phyloP scores from a whole-genome alignment of 2,888 invertebrate genomes.

The Seira ritae region DNA sequence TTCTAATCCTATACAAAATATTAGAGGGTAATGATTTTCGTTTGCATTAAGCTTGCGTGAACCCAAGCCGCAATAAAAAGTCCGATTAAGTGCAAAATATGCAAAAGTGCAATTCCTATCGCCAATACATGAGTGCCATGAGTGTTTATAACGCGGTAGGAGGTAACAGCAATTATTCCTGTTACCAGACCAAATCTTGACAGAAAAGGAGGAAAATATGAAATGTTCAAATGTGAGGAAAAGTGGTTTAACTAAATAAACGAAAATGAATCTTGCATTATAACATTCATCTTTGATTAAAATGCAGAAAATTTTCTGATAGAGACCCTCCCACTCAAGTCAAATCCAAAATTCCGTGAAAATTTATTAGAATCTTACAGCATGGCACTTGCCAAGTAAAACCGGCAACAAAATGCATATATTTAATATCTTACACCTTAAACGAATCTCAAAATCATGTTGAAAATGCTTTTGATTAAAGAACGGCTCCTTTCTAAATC shows the following conservation, averaged over 20 bases:
- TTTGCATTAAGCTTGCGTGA: not conserved
- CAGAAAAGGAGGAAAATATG: not conserved
- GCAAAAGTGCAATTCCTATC: not conserved
- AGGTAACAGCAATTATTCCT: slow-evolving; percentile 35
- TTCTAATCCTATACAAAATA: not conserved
- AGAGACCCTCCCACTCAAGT: slow-evolving; percentile 27
- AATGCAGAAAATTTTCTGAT: slow-evolving; percentile 4
- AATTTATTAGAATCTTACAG: too few species aligned
- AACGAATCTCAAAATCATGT: too few species aligned
- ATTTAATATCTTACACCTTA: too few species aligned
- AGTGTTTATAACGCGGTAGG: slow-evolving; percentile 11
- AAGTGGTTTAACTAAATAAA: slow-evolving; percentile 34
- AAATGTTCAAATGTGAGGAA: slow-evolving; percentile 41
- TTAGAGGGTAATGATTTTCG: not conserved
- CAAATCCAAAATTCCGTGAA: too few species aligned
- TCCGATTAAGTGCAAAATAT: not conserved
- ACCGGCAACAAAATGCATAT: not conserved
- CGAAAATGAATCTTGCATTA: not conserved
- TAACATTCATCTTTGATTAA: slow-evolving; percentile 12
- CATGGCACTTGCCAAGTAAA: slow-evolving; percentile 1
- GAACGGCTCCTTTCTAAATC: too few species aligned
- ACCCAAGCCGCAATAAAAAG: not conserved
- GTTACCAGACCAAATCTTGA: slow-evolving; percentile 34
- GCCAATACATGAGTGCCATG: slow-evolving; percentile 18
- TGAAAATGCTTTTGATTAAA: too few species aligned